Conservation (phyloP, 2,797 vertebrate species). For the Halcyon badia region DNA sequence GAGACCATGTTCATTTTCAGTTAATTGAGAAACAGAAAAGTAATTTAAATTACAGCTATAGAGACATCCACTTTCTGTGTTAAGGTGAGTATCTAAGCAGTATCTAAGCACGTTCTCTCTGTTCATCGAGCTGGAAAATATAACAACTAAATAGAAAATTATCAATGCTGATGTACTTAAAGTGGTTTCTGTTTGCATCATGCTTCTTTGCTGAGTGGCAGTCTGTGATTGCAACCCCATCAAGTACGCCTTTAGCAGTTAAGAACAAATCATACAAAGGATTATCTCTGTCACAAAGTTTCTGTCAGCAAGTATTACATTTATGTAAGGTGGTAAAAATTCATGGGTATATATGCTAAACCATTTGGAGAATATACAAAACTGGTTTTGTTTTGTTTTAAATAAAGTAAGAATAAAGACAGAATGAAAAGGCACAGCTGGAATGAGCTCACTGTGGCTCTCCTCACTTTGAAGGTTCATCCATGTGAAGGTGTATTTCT, state of each 20-base stretch:
- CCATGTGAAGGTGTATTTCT: neutral
- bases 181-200: neutral
- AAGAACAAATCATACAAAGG: neutral
- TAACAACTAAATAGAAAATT: slow-evolving; percentile 18
- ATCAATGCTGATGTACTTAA: neutral
- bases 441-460: neutral
- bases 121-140: slow-evolving; percentile 8
- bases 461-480: neutral
- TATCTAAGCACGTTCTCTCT: neutral
- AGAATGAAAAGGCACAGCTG: neutral
- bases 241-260: neutral
- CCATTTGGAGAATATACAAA: neutral
- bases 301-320: neutral
- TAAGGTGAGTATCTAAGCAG: neutral
- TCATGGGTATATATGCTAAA: neutral
- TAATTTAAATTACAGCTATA: neutral
- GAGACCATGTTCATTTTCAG: neutral
- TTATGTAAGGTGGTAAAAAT: neutral
- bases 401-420: neutral
- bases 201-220: neutral
- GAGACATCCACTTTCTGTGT: neutral
- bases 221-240: neutral
- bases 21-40: neutral
- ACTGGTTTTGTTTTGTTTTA: neutral
- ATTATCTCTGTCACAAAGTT: neutral